Base-by-base conservation (phyloP, 2,113 vertebrate species). In the Camelus bactrianus region DNA sequence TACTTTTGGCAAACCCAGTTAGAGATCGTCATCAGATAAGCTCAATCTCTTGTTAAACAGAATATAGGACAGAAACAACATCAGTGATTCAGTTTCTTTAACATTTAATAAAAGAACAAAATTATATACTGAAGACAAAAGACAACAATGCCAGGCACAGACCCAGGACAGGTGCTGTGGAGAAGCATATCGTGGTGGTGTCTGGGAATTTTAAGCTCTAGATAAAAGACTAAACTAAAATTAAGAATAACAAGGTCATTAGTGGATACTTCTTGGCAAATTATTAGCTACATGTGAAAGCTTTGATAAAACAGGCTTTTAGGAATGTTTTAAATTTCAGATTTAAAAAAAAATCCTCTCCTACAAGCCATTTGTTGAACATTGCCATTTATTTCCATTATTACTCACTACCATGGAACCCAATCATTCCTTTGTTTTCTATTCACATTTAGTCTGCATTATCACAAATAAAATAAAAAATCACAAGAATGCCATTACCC, bases 381-480 rank as follows among this genome's bases (percentile, higher is more conserved):
- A 85, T 1, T 88, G 56, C 16, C 30, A 75, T 79, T 94, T 93
- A 93, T 86, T 92, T 93, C 17, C n/a, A 93, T 58, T 93, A 35
- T 83, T 75, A 96, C 54, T 77, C 52, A 89, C 0, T 50, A 32
- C 50, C 28, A 90, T 62, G n/a, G 50, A 94, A 54, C 8, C 67
- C 32, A 96, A 69, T 76, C 84, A 91, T 24, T 94, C 52, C 58
- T 76, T 91, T 80, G 60, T 95, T 88, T 93, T 62, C 54, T 82
- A 81, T 88, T 94, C 72, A 91, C 58, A 85, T 81, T 26, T 89
- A 96, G 48, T 52, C 6, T 3, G 3, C 26, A 85, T 75, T 93
- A 85, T 65, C 89, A 91, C 91, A 96, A 93, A 83, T 75, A 90
- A 95, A 96, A 97, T 64, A 94, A 89, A 42, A 91, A 95, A 94